Conservation (phyloP, 2,797 vertebrate species). For the Hydrophis major region DNA sequence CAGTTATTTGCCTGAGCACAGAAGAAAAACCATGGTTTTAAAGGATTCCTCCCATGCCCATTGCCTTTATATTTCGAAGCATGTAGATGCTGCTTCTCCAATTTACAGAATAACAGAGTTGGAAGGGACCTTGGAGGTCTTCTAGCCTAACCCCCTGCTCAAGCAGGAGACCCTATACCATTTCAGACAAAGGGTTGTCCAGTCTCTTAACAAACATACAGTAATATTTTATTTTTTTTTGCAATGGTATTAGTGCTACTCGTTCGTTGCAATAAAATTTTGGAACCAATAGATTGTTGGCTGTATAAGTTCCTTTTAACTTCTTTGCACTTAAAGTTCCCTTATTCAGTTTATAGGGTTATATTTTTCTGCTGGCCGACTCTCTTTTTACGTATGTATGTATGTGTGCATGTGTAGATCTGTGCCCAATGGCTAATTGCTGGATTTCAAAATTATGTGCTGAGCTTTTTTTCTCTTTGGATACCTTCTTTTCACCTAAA, state of each 20-base stretch:
- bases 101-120: background rate
- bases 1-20: background rate
- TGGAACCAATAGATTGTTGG: background rate
- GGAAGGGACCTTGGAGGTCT: background rate
- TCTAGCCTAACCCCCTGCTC: background rate
- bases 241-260: background rate
- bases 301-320: background rate
- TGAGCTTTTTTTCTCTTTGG: background rate
- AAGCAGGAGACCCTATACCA: background rate
- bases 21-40: background rate
- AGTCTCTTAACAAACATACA: background rate
- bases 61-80: background rate
- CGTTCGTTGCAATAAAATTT: background rate
- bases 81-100: background rate
- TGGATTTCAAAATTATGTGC: background rate
- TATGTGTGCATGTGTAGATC: background rate
- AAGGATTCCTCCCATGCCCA: background rate
- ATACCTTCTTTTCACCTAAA: background rate
- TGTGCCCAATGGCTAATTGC: background rate
- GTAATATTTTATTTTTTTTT: background rate
- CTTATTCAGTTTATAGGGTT: background rate
- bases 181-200: background rate
- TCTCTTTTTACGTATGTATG: background rate
- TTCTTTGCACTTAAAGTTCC: background rate
- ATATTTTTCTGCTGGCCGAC: background rate